Evolutionary conservation across 2,797 vertebrate species (phyloP), one percentile per base, ranked within the genome.

Genomic region (Notolepis coatsorum): DNA sequence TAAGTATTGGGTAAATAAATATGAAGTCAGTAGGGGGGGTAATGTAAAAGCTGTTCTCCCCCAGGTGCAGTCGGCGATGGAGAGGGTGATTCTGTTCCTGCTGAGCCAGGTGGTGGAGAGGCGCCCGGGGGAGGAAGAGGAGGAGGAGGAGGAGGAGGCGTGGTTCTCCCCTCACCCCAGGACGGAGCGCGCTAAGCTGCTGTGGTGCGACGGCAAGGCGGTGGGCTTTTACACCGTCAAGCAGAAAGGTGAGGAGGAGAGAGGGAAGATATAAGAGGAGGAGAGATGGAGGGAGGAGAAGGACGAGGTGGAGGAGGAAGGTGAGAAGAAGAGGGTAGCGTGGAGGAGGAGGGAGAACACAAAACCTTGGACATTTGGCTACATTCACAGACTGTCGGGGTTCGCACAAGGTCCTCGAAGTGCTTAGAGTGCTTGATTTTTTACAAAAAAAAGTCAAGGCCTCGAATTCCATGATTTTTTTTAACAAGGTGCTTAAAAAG

Each of bases 181-280:
- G 66, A 90, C 86, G 0, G 96, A 98, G 80, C 66, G 71, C 67
- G 94, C 93, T 68, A 98, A 96, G 74, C 92, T 99, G 73, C 77
- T 97, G 71, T 98, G 97, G 97, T 77, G 71, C 28, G 81, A 91
- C 0, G 81, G 93, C 0, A 91, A 94, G 35, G 97, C 95, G 0
- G 90, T 94, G 45, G 97, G 93, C 35, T 98, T 99, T 89, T 99
- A 97, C 79, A 95, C 95, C 0, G 25, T 93, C 79, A 98, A 97
- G 80, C 89, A 65, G 79, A 98, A 93, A 95, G 97, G 96, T 97
- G 12, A 25, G 60, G 6, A 27, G 47, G n/a, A 6, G 13, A 5
- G 12, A 10, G 2, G 31, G 31, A 23, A 5, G 21, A 33, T 7
- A 37, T 12, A 2, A 5, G 4, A n/a, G 35, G 13, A n/a, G 3